Conservation (phyloP, 2,888 invertebrate species). For the Mylabris sibirica region DNA sequence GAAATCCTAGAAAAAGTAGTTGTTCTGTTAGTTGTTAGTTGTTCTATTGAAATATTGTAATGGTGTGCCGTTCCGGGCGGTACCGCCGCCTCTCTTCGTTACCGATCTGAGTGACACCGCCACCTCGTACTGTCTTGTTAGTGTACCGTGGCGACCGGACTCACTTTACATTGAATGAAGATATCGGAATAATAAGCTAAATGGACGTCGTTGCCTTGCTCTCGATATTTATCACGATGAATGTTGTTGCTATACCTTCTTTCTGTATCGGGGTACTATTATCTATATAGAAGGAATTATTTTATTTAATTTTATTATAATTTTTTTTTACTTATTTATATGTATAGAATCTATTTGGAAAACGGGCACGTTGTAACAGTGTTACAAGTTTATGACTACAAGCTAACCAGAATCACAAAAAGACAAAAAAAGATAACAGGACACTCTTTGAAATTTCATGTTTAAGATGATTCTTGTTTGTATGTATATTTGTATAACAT, state of each 20-base stretch:
- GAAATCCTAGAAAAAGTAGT: neutral
- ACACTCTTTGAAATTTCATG: neutral
- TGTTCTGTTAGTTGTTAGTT: neutral
- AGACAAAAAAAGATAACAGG: neutral
- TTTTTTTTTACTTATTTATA: constrained; percentile 21
- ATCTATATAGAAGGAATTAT: neutral
- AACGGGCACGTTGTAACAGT: constrained; percentile 17
- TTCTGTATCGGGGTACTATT: neutral
- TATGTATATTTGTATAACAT: neutral
- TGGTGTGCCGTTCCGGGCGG: constrained; percentile 50
- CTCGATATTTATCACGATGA: constrained; percentile 48
- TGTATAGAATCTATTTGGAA: constrained; percentile 25
- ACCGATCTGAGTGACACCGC: constrained; percentile 60
- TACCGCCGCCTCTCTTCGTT: constrained; percentile 56
- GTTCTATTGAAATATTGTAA: constrained; percentile 1
- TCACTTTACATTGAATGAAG: constrained; percentile 63
- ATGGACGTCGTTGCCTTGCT: constrained; percentile 54
- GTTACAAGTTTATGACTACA: constrained; percentile 25
- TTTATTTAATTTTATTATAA: constrained; percentile 4
- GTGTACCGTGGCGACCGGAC: constrained; percentile 53
- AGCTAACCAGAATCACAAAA: neutral
- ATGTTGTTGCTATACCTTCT: constrained; percentile 10
- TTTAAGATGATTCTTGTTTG: neutral
- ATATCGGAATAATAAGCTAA: constrained; percentile 61
- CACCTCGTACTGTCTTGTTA: constrained; percentile 62